Percentiles rank a stretch among this genome's conserved stretches.
phyloP scores from a whole-genome alignment of 2,113 vertebrate species.

The Cavia porcellus region DNA sequence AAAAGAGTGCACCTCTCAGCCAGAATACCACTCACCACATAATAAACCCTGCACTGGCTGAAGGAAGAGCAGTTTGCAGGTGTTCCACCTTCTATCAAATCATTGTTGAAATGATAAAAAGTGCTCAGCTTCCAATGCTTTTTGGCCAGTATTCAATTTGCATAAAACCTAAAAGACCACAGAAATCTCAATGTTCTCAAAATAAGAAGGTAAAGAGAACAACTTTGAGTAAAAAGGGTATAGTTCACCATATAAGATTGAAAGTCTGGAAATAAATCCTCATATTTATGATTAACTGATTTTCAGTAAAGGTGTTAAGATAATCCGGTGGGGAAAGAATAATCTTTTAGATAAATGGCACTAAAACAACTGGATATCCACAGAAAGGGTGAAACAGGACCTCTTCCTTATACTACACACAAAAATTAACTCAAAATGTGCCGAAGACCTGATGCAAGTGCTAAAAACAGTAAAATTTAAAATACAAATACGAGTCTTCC shows the following conservation, averaged over 20 bases:
- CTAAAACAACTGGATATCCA: not conserved
- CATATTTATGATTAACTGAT: not conserved
- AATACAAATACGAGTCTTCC: not conserved
- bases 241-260: not conserved
- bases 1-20: no score
- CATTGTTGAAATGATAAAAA: no score
- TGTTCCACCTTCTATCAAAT: not conserved
- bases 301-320: not conserved
- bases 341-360: not conserved
- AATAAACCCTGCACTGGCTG: not conserved
- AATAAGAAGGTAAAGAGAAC: not conserved
- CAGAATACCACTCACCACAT: no score
- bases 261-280: not conserved
- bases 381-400: not conserved
- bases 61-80: not conserved
- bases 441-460: not conserved
- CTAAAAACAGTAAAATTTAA: not conserved
- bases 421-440: not conserved
- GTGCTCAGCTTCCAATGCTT: not conserved
- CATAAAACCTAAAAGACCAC: not conserved
- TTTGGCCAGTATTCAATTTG: not conserved
- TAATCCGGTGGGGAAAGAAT: not conserved
- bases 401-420: not conserved
- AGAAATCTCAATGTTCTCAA: not conserved
- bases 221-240: not conserved